These are phyloP conservation scores for Sinohyriopsis cumingii DNA, from an alignment of 2,888 invertebrate genomes.

Conservation along the genomic window DNA sequence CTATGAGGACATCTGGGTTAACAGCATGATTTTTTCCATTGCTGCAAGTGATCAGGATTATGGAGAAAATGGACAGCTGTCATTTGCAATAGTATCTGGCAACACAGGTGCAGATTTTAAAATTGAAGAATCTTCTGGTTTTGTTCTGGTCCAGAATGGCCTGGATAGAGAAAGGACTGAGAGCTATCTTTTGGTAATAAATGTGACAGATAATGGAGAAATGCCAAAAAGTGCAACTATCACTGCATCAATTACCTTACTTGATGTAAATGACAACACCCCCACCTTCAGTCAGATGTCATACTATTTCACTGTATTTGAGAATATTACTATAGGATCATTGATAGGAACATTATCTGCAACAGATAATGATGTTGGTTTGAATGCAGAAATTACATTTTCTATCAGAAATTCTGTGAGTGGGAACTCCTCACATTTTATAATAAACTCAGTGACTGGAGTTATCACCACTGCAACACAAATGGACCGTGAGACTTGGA, in stretches of 20 bases:
- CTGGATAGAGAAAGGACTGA: conserved; percentile 43
- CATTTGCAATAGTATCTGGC: neutral
- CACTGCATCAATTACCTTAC: neutral
- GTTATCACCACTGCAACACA: neutral
- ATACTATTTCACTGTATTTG: conserved; percentile 35
- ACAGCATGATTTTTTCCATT: conserved; percentile 24
- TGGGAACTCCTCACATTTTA: conserved; percentile 3
- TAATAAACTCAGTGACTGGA: neutral
- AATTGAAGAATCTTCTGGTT: conserved; percentile 29
- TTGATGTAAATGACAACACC: conserved; percentile 38
- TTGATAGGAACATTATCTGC: conserved; percentile 30
- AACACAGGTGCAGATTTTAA: conserved; percentile 16
- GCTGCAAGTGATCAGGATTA: conserved; percentile 36
- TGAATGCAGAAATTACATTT: conserved; percentile 2
- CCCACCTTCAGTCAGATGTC: conserved; percentile 27
- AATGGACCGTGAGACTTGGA: neutral
- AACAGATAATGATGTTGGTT: conserved; percentile 28
- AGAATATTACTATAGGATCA: conserved; percentile 31
- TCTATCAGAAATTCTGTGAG: neutral
- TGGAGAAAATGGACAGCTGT: conserved; percentile 11
- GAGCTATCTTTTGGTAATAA: conserved; percentile 29
- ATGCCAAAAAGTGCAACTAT: neutral
- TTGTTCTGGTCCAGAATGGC: conserved; percentile 18
- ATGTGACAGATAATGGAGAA: neutral
- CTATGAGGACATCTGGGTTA: conserved; percentile 28